A percentile compares a stretch with the other conserved stretches of the same genome.
Evolutionary conservation across 2,113 vertebrate species (phyloP).

Genomic region (Nettapus auritus): DNA sequence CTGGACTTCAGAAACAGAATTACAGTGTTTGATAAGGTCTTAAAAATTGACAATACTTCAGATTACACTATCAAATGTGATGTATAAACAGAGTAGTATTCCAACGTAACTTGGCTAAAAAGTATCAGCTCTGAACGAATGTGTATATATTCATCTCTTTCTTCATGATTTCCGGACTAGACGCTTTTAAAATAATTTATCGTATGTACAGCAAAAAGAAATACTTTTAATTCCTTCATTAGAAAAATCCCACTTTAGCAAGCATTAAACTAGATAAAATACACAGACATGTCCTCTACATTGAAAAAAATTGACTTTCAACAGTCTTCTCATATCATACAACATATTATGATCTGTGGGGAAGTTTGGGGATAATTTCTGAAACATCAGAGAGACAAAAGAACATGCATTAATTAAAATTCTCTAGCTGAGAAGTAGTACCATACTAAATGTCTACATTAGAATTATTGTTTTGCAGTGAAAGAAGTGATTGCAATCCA

Average conservation of each 20-base stretch:
- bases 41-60: fast-evolving
- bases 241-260: not conserved
- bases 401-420: not conserved
- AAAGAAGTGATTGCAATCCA: not conserved
- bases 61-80: not conserved
- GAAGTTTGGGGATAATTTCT: not conserved
- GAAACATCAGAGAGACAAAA: not conserved
- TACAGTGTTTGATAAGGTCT: not conserved
- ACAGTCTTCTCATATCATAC: not conserved
- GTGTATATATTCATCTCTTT: not conserved
- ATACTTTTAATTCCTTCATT: not conserved
- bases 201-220: not conserved
- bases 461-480: not conserved
- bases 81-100: not conserved
- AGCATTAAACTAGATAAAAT: not conserved
- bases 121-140: not conserved
- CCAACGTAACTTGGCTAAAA: not conserved
- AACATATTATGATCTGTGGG: not conserved
- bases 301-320: not conserved
- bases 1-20: not conserved
- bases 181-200: not conserved
- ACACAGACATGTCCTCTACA: not conserved
- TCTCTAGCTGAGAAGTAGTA: not conserved
- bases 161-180: not conserved
- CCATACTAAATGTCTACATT: not conserved